A percentile compares a stretch with the other conserved stretches of the same genome.
These are phyloP conservation scores for Sinotaia quadrata DNA, from an alignment of 2,888 invertebrate genomes.

Conservation along the genomic window DNA sequence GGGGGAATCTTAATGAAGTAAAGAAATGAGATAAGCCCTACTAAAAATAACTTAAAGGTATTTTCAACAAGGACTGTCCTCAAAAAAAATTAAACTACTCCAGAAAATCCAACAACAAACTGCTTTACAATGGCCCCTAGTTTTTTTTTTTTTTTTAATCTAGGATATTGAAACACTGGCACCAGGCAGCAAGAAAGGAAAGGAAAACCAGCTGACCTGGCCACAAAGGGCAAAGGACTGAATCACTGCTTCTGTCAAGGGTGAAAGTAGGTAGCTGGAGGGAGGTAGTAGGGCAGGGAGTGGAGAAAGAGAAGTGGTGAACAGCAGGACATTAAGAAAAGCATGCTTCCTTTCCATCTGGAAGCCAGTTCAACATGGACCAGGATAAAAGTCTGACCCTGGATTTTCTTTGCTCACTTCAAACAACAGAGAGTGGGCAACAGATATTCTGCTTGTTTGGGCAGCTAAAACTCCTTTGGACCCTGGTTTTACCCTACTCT, in stretches of 20 bases:
- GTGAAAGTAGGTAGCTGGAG: not conserved
- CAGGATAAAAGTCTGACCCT: not conserved
- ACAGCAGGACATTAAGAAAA: not conserved
- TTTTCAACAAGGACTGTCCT: too few species aligned
- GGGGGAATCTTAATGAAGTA: too few species aligned
- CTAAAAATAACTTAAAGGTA: too few species aligned
- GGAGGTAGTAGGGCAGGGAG: not conserved
- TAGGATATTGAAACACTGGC: too few species aligned
- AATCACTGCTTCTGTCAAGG: not conserved
- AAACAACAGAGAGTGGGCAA: not conserved
- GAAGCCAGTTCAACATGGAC: constrained; percentile 17
- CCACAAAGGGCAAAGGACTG: constrained; percentile 17
- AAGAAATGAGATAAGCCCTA: too few species aligned
- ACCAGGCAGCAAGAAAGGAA: too few species aligned
- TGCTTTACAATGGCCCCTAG: too few species aligned
- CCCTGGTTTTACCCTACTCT: too few species aligned
- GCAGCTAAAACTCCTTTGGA: not conserved
- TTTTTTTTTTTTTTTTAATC: too few species aligned
- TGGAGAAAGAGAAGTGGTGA: not conserved
- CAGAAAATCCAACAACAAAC: too few species aligned
- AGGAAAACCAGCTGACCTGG: constrained; percentile 21
- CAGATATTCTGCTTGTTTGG: not conserved
- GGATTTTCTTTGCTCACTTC: constrained; percentile 18
- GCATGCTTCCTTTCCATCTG: constrained; percentile 10
- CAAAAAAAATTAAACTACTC: too few species aligned